These are phyloP conservation scores for Drosophila anomalata DNA, from an alignment of 2,888 invertebrate genomes.

Conservation along the genomic window DNA sequence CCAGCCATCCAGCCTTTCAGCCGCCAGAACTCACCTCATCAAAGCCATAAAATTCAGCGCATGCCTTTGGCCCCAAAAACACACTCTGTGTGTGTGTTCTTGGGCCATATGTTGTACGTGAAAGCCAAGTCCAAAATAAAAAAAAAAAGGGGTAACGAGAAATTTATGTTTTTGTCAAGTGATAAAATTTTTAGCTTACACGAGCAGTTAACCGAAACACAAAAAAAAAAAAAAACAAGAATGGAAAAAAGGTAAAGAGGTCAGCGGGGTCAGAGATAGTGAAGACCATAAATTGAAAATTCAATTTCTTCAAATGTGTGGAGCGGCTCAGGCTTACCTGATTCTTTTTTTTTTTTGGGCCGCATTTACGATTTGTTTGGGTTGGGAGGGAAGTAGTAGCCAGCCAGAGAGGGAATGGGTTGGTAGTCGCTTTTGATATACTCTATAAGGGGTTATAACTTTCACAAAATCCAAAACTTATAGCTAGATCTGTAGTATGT, in stretches of 20 bases:
- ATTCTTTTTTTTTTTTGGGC: not conserved
- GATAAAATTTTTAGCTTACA: conserved; percentile 81
- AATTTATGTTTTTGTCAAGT: conserved; percentile 81
- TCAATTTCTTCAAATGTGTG: conserved; percentile 72
- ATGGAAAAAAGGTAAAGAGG: not conserved
- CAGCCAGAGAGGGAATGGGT: not conserved
- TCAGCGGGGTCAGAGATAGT: conserved; percentile 66
- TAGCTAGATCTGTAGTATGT: too few relatives aligned
- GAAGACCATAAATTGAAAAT: conserved; percentile 78
- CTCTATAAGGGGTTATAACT: not conserved
- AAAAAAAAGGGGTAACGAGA: conserved; percentile 48
- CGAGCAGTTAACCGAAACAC: conserved; percentile 64
- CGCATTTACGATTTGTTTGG: conserved; percentile 77
- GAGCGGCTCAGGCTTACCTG: conserved; percentile 33
- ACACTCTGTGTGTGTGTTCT: too few relatives aligned
- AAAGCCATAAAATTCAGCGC: conserved; percentile 62
- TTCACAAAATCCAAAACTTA: too few relatives aligned
- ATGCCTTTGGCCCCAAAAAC: conserved; percentile 16
- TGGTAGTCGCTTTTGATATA: not conserved
- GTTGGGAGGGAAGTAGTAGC: conserved; percentile 35
- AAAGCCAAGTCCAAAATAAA: not conserved
- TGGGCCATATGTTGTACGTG: conserved; percentile 12
- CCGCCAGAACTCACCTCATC: conserved; percentile 28
- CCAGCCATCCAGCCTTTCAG: not conserved
- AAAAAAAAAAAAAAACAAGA: not conserved